phyloP scores from a whole-genome alignment of 2,888 invertebrate species.

The Melanargia galathea region DNA sequence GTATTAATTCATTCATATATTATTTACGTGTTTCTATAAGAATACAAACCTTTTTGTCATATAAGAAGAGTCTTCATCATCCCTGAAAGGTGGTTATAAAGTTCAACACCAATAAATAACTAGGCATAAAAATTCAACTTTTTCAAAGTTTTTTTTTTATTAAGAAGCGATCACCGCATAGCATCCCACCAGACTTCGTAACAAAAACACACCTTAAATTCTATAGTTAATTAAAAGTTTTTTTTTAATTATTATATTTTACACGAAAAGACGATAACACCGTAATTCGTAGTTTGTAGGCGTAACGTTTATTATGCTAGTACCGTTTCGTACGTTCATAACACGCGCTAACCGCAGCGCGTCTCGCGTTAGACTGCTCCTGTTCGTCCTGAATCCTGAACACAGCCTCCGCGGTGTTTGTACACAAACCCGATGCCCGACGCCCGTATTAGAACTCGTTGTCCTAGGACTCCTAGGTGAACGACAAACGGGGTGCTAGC shows the following conservation, averaged over 20 bases:
- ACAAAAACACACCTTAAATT: neutral
- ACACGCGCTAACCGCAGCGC: neutral
- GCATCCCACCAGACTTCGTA: neutral
- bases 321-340: neutral
- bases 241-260: neutral
- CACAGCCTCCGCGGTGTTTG: neutral
- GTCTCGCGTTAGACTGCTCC: constrained; percentile 5
- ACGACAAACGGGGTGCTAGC: no score
- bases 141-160: no score
- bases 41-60: neutral
- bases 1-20: no score
- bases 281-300: neutral
- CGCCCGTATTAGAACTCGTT: no score
- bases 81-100: neutral
- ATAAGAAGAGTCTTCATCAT: neutral
- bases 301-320: neutral
- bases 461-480: no score
- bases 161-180: neutral
- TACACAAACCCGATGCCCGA: constrained; percentile 4
- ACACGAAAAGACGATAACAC: neutral
- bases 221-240: no score
- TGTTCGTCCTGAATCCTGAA: neutral
- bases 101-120: neutral
- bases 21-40: neutral
- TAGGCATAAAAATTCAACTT: no score